Percentiles rank a stretch among this genome's conserved stretches.
Evolutionary conservation across 2,797 vertebrate genomes (phyloP).

Genomic region (Rhincodon typus): DNA sequence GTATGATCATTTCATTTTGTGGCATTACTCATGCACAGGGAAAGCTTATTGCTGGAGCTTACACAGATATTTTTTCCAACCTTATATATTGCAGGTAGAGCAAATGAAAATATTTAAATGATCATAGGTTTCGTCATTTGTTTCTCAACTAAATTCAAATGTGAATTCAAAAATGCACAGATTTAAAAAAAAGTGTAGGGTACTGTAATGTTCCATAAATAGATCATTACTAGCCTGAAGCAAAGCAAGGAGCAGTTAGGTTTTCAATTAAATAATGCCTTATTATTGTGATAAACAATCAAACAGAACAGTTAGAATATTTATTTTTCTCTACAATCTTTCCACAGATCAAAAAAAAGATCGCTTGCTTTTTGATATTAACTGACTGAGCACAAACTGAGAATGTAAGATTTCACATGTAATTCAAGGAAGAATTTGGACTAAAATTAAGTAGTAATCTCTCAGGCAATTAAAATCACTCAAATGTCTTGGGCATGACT

Average conservation of each 20-base stretch:
- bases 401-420: background rate
- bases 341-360: background rate
- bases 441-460: slow-evolving; percentile 36
- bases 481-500: slow-evolving; percentile 27
- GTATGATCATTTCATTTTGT: slow-evolving; percentile 34
- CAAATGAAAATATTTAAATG: slow-evolving; percentile 27
- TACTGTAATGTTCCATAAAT: background rate
- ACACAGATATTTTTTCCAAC: background rate
- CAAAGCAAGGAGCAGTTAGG: background rate
- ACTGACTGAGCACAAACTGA: background rate
- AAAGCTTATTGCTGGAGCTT: background rate
- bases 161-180: background rate
- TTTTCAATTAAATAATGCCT: background rate
- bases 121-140: background rate
- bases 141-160: slow-evolving; percentile 30
- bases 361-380: background rate
- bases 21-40: slow-evolving; percentile 6
- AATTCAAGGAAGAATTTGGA: background rate
- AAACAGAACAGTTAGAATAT: background rate
- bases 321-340: background rate
- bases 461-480: slow-evolving; percentile 36
- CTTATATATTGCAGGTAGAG: background rate
- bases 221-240: slow-evolving; percentile 2
- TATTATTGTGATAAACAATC: slow-evolving; percentile 27
- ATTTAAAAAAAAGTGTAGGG: background rate